Evolutionary conservation across 1,140 invertebrate species (phyloP).

Genomic region (Amphibalanus amphitrite): DNA sequence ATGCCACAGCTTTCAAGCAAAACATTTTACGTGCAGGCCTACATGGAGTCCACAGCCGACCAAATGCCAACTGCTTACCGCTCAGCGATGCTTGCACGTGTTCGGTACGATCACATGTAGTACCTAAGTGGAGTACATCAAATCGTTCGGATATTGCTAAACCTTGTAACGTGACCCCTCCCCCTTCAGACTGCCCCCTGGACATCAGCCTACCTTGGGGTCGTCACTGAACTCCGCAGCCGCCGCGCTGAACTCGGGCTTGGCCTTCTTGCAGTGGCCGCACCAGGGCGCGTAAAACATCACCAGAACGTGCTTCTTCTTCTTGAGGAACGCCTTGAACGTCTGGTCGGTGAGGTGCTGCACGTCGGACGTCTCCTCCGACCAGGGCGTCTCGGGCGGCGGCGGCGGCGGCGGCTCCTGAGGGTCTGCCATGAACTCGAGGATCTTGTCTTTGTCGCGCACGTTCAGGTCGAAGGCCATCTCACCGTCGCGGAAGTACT

Average conservation of each 20-base stretch:
- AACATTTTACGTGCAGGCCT: no score
- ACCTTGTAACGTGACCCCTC: no score
- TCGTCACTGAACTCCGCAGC: slow-evolving; percentile 45
- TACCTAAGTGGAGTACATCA: no score
- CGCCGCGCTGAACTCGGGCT: slow-evolving; percentile 61
- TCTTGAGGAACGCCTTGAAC: slow-evolving; percentile 43
- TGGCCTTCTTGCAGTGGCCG: slow-evolving; percentile 74
- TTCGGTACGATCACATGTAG: no score
- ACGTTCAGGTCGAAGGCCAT: slow-evolving; percentile 54
- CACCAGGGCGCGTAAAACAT: slow-evolving; percentile 92
- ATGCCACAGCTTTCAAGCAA: no score
- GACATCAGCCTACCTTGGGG: slow-evolving; percentile 26
- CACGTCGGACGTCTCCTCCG: slow-evolving; percentile 44
- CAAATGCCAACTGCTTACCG: no score
- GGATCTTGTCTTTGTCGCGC: slow-evolving; percentile 52
- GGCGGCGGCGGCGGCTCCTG: slow-evolving; percentile 64
- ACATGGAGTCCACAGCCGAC: no score
- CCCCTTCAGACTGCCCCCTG: no score
- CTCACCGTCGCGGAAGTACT: slow-evolving; percentile 57
- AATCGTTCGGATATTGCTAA: no score
- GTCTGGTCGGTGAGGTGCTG: slow-evolving; percentile 51
- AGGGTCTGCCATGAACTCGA: slow-evolving; percentile 65
- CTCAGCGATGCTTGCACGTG: no score
- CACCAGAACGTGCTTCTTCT: slow-evolving; percentile 56
- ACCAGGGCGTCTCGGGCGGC: slow-evolving; percentile 55